Percentiles rank a stretch among this genome's conserved stretches.
Conservation (phyloP, 2,888 invertebrate species). For the Bimastos eiseni region DNA sequence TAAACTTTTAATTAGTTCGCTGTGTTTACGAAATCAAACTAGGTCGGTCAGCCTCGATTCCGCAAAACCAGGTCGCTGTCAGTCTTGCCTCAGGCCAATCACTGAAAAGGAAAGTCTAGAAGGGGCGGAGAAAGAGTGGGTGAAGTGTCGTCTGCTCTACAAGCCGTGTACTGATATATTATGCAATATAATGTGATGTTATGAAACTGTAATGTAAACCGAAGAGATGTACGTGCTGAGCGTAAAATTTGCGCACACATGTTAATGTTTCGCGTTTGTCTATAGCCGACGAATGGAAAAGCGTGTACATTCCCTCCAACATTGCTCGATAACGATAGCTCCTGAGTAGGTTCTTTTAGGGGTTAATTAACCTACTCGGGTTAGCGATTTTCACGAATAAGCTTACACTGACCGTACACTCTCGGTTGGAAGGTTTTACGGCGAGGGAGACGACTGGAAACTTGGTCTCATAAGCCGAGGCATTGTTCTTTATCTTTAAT, state of each 20-base stretch:
- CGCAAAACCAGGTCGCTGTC: neutral
- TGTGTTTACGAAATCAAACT: neutral
- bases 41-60: constrained; percentile 13
- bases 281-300: no score
- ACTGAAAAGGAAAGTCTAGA: neutral
- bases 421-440: no score
- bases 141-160: neutral
- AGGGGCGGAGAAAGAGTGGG: neutral
- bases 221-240: neutral
- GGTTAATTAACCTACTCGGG: no score
- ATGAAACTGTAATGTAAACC: neutral
- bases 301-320: no score
- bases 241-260: neutral
- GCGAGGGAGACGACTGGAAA: no score
- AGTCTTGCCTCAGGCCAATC: neutral
- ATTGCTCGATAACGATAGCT: no score
- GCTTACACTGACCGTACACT: no score
- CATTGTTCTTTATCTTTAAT: no score
- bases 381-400: no score
- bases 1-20: neutral
- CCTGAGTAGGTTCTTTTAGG: no score
- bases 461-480: no score
- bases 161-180: neutral
- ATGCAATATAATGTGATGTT: neutral
- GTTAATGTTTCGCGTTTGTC: no score